Percentiles rank a stretch among this genome's conserved stretches.
phyloP scores from a whole-genome alignment of 2,113 vertebrate species.

The Acrocephalus kingi region DNA sequence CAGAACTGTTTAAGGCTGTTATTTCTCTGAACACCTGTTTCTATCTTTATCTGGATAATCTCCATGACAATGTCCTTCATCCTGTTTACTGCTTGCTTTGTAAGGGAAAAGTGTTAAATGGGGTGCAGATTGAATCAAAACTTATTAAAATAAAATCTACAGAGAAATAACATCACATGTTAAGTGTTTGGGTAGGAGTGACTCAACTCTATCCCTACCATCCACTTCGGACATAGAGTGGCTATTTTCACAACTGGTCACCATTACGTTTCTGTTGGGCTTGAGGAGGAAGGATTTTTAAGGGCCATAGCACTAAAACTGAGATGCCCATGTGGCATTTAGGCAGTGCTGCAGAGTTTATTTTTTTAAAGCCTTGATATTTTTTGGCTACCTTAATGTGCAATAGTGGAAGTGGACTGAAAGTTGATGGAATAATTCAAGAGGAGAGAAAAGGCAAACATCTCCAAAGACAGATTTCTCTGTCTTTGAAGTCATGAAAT shows the following conservation, averaged over 20 bases:
- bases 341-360: not conserved
- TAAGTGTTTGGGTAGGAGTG: not conserved
- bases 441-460: not conserved
- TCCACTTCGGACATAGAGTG: not conserved
- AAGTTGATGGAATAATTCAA: not conserved
- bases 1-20: not conserved
- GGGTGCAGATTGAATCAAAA: not conserved
- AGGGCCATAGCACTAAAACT: not conserved
- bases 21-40: slow-evolving; percentile 17
- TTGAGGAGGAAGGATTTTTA: not conserved
- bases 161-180: not conserved
- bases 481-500: not conserved
- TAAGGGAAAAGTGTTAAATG: not conserved
- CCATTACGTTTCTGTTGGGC: not conserved
- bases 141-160: not conserved
- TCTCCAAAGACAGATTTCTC: not conserved
- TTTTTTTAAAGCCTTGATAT: not conserved
- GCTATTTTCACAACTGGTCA: not conserved
- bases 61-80: slow-evolving; percentile 30
- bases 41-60: slow-evolving; percentile 21
- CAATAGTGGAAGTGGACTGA: not conserved
- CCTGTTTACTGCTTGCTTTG: not conserved
- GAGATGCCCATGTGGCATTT: not conserved
- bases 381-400: not conserved
- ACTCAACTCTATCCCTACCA: not conserved